Evolutionary conservation across 2,888 invertebrate genomes (phyloP).

Genomic region (Tinea pellionella): DNA sequence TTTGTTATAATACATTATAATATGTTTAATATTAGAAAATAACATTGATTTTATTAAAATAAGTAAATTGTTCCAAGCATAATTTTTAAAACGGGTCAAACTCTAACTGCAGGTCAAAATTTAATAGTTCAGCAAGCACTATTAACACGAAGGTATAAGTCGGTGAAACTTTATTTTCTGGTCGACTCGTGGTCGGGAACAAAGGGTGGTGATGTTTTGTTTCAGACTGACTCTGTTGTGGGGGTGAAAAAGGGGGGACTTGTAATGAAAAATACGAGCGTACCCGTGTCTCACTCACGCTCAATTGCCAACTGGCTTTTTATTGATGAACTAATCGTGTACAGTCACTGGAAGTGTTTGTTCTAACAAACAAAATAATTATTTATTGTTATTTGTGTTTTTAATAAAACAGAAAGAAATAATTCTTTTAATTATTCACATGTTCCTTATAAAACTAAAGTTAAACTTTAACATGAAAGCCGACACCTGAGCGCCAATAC

Average conservation of each 20-base stretch:
- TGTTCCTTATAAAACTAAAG: too few species aligned
- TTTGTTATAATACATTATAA: too few species aligned
- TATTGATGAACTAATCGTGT: constrained; percentile 17
- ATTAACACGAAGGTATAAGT: background rate
- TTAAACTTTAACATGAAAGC: too few species aligned
- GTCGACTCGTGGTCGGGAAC: constrained; percentile 40
- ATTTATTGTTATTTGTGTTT: too few species aligned
- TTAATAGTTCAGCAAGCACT: background rate
- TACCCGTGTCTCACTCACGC: background rate
- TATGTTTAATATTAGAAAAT: too few species aligned
- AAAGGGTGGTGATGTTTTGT: constrained; percentile 45
- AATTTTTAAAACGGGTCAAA: background rate
- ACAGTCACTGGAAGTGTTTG: background rate
- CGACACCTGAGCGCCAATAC: too few species aligned
- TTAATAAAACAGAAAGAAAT: too few species aligned
- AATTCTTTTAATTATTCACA: too few species aligned
- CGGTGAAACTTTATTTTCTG: constrained; percentile 63
- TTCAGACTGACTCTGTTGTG: constrained; percentile 15
- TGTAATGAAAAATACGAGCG: constrained; percentile 57
- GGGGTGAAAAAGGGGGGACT: background rate
- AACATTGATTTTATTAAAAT: too few species aligned
- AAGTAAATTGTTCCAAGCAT: too few species aligned
- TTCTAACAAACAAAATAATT: too few species aligned
- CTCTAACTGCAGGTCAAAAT: background rate
- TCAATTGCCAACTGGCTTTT: constrained; percentile 17